A percentile compares a stretch with the other conserved stretches of the same genome.
phyloP scores from a whole-genome alignment of 2,888 invertebrate species.

The Papilio gigon region DNA sequence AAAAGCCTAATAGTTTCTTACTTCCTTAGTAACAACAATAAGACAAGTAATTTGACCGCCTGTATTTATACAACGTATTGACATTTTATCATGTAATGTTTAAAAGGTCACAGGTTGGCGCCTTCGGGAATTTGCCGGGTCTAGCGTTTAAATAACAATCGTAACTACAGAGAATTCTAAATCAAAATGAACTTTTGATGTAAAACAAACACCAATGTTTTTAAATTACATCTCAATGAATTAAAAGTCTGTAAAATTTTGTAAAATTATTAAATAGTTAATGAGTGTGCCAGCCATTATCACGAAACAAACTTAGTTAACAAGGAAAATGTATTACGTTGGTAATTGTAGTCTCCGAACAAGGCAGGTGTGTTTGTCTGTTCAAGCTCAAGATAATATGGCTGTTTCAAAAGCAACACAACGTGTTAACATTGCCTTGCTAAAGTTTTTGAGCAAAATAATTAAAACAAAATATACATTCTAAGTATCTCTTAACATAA shows the following conservation, averaged over 20 bases:
- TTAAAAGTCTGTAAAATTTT: neutral
- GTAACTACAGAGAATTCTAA: slow-evolving; percentile 2
- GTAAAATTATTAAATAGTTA: neutral
- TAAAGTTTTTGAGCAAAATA: neutral
- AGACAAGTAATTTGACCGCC: neutral
- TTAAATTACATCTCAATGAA: neutral
- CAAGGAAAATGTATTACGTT: slow-evolving; percentile 4
- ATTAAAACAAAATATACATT: neutral
- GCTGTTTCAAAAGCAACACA: slow-evolving; percentile 6
- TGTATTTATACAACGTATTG: slow-evolving; percentile 10
- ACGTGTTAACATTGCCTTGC: neutral
- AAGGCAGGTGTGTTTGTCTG: slow-evolving; percentile 1
- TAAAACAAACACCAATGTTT: neutral
- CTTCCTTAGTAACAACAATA: neutral
- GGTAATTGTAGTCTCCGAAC: neutral
- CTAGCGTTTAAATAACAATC: neutral
- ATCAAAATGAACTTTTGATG: neutral
- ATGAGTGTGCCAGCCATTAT: slow-evolving; percentile 12
- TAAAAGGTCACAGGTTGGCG: slow-evolving; percentile 7
- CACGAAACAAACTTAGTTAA: slow-evolving; percentile 22
- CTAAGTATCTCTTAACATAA: neutral
- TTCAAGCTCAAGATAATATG: slow-evolving; percentile 14
- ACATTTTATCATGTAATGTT: slow-evolving; percentile 3
- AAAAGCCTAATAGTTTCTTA: neutral
- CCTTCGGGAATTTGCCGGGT: neutral